These are phyloP conservation scores for Dermochelys coriacea DNA, from an alignment of 2,797 vertebrate genomes.

Conservation along the genomic window DNA sequence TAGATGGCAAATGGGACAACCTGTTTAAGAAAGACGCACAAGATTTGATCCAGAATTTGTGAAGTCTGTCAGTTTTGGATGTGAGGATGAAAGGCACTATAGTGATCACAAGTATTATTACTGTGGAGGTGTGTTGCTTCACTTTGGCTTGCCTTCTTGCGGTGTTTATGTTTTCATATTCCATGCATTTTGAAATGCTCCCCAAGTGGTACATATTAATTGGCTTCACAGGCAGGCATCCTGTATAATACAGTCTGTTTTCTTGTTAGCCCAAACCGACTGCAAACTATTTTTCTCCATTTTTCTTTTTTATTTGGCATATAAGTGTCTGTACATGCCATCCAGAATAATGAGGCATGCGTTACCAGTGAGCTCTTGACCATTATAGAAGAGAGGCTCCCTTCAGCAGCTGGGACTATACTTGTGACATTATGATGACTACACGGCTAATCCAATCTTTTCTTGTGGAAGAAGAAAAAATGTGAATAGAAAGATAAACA, in stretches of 20 bases:
- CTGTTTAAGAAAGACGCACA: not conserved
- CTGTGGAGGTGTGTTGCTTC: not conserved
- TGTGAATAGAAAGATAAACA: not conserved
- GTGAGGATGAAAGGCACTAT: not conserved
- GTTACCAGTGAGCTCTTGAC: conserved; percentile 2
- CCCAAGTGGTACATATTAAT: not conserved
- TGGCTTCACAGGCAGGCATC: conserved; percentile 30
- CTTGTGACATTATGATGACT: not conserved
- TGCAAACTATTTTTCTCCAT: not conserved
- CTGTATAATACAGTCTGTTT: not conserved
- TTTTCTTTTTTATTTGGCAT: conserved; percentile 34
- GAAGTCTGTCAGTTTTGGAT: not conserved
- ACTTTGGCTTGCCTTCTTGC: not conserved
- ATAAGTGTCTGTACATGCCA: not conserved
- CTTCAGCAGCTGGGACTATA: not conserved
- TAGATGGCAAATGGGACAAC: not conserved
- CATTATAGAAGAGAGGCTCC: conserved; percentile 16
- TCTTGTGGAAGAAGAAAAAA: not conserved
- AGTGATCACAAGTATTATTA: not conserved
- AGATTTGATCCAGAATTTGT: not conserved
- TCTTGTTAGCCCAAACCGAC: not conserved
- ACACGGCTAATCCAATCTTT: not conserved
- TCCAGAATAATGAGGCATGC: not conserved
- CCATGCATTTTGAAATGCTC: not conserved
- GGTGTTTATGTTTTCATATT: not conserved